These are phyloP conservation scores for Marcusenius ussheri DNA, from an alignment of 2,113 vertebrate genomes.

Conservation along the genomic window DNA sequence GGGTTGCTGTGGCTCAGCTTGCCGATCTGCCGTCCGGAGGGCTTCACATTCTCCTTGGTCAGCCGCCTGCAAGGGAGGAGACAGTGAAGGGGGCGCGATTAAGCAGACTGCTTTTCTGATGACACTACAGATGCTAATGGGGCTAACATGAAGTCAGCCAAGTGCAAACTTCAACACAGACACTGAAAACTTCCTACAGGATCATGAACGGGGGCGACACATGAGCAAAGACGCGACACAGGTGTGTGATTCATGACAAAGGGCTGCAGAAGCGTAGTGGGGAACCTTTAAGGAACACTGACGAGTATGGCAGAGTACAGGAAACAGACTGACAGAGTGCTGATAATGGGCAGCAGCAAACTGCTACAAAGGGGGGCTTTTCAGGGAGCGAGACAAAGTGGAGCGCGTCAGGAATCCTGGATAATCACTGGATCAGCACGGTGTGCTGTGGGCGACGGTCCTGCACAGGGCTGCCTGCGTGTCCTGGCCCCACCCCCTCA, in stretches of 20 bases:
- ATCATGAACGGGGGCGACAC: background rate
- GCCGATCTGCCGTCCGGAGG: slow-evolving; percentile 96
- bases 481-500: background rate
- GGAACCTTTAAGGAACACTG: background rate
- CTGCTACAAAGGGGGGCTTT: background rate
- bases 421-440: background rate
- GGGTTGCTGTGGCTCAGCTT: slow-evolving; percentile 99
- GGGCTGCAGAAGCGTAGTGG: background rate
- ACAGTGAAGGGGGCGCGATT: background rate
- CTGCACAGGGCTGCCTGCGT: background rate
- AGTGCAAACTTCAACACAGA: background rate
- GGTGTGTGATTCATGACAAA: background rate
- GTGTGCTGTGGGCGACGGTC: no score
- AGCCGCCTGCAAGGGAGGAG: slow-evolving; percentile 68
- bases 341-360: background rate
- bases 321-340: background rate
- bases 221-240: background rate
- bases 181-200: background rate
- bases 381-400: background rate
- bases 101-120: background rate
- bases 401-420: background rate
- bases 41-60: slow-evolving; percentile 99
- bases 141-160: background rate
- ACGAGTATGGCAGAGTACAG: background rate
- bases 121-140: background rate